Evolutionary conservation across 2,888 invertebrate genomes (phyloP), one percentile per base, ranked within the genome.

Genomic region (Hermaeophaga mercurialis): DNA sequence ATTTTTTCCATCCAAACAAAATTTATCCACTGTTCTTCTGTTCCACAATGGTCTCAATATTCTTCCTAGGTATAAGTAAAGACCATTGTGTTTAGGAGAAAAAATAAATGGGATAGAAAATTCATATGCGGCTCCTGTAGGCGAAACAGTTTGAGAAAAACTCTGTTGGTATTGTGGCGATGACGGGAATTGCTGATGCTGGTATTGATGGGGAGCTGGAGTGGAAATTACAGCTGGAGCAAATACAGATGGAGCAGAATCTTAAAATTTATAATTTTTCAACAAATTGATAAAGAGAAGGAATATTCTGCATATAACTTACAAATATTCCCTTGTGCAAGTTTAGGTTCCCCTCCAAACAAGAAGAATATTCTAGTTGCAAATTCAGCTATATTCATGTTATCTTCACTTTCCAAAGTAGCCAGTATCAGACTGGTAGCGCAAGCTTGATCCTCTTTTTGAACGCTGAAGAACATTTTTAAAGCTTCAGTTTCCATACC

Each of bases 11-110:
- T 81, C 80, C 1, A 81, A 77, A 15, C 80, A 67, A 34, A 83
- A 69, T 55, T 81, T 84, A 38, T 87, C 83, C 14, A 91, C 85
- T 68, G 90, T 90, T 74, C 86, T 85, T 62, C 87, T 79, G 67
- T 86, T 88, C 98, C 98, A 98, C 61, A 98, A 83, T 0, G 94
- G 91, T 22, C 93, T 81, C 12, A 99, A 79, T 66, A 98, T 89
- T 65, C 97, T 84, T 15, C 91, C 87, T 9, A 96, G 86, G 73
- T 94, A 95, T 34, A 96, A 83, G 78, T 96, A 98, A 6, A 98
- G 82, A 0, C 95, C 96, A 73, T 96, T 93, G 74, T 97, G 97
- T 74, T 94, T 94, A 0, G 92, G 87, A 0, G 93, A 92, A 75
- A 81, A 75, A 11, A 68, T 63, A 44, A 74, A 70, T 1, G 72